Evolutionary conservation across 2,888 invertebrate species (phyloP), one percentile per base, ranked within the genome.

Genomic region (Nomada flava): DNA sequence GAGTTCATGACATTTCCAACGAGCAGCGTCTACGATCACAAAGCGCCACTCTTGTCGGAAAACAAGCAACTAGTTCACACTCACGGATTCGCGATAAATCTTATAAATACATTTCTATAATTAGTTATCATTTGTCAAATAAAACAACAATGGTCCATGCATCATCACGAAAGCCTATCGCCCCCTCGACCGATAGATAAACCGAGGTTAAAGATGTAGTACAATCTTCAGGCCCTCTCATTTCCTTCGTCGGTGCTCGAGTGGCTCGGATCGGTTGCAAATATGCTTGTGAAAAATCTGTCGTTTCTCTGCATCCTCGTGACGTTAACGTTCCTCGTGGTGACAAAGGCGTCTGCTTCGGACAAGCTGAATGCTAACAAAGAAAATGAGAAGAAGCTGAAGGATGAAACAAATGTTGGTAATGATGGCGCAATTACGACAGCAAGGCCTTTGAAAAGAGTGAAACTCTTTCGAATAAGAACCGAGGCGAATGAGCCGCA

Each of bases 141-240:
- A 18, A 26, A 5, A 36, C 23, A 26, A 26, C 52, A 62, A 62
- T 77, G 26, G n/a, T 50, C 3, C 52, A 11, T 63, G 23, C 44
- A 57, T 18, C 60, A 77, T 74, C 20, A 42, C 42, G 10, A 64
- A 80, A 75, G 74, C 82, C 63, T 23, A 50, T 80, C 65, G 76
- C 69, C 82, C 36, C 82, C 67, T n/a, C 60, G 57, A 62, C 29
- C 36, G 42, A 36, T 15, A 71, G 88, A 88, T 88, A 88, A 82
- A 50, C 65, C 13, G 59, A n/a, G 77, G 76, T 83, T 67, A 82
- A 77, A 83, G 85, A 68, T 76, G 74, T 26, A n/a, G 53, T 20
- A 11, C 2, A 20, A 60, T 60, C 53, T 47, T 57, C 59, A 13
- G 10, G n/a, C 18, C 68, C 5, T 64, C 71, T 52, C 69, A 76